A percentile compares a stretch with the other conserved stretches of the same genome.
phyloP scores from a whole-genome alignment of 2,888 invertebrate species.

The Scrobipalpa atriplicella region DNA sequence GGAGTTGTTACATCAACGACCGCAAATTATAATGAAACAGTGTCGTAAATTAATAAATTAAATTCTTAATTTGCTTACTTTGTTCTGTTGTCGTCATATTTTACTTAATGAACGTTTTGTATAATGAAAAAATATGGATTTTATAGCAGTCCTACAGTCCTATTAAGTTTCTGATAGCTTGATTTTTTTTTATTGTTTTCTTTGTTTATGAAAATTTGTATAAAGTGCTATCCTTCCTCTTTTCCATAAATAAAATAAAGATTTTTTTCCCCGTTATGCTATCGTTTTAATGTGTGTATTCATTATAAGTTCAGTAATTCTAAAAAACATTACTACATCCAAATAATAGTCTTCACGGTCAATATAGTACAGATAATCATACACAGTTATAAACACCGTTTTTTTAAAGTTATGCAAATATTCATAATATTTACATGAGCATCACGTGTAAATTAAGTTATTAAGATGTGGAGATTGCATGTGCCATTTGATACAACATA shows the following conservation, averaged over 20 bases:
- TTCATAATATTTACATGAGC: neutral
- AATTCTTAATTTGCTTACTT: neutral
- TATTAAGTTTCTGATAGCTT: no score
- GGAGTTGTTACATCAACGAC: neutral
- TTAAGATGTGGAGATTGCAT: slow-evolving; percentile 26
- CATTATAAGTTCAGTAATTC: no score
- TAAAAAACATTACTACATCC: no score
- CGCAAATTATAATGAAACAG: slow-evolving; percentile 5
- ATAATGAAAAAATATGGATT: no score
- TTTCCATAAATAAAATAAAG: no score
- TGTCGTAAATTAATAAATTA: slow-evolving; percentile 7
- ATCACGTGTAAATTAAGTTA: slow-evolving; percentile 23
- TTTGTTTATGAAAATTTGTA: no score
- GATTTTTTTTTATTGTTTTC: no score
- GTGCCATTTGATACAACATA: slow-evolving; percentile 18
- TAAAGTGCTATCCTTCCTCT: no score
- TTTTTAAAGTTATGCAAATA: neutral
- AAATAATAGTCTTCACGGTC: neutral
- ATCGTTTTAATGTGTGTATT: no score
- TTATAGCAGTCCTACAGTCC: no score
- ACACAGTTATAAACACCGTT: neutral
- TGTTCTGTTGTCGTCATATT: neutral
- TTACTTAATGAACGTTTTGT: neutral
- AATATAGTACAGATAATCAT: neutral
- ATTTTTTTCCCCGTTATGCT: no score